Evolutionary conservation across 2,113 vertebrate genomes (phyloP).

Genomic region (Chrysochloris asiatica): DNA sequence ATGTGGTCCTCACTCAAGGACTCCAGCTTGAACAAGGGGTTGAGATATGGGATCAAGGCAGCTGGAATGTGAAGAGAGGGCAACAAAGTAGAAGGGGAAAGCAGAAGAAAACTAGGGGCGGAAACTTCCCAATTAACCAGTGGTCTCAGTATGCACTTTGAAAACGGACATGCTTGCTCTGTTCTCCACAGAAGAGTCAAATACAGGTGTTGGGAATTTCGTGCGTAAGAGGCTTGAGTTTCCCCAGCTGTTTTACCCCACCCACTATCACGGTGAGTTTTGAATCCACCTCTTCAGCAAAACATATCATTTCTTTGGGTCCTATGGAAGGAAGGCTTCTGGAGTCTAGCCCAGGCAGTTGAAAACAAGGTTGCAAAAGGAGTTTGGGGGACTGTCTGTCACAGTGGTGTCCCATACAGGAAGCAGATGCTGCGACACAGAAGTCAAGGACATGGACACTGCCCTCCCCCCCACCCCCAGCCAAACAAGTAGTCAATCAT

Average conservation of each 20-base stretch:
- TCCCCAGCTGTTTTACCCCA: neutral
- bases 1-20: neutral
- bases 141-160: neutral
- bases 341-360: neutral
- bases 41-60: fast-evolving
- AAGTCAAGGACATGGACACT: fast-evolving
- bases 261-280: too few species aligned
- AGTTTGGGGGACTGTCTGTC: neutral
- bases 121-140: neutral
- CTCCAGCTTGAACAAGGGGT: neutral
- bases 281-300: neutral
- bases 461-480: too few species aligned
- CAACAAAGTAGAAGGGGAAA: neutral
- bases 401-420: fast-evolving
- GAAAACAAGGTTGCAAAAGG: neutral
- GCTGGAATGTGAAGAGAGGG: neutral
- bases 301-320: neutral
- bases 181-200: neutral
- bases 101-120: neutral
- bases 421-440: neutral
- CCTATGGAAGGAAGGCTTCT: neutral
- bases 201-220: neutral
- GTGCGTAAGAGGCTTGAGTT: neutral
- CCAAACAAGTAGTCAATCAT: neutral
- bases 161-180: too few species aligned